These are phyloP conservation scores for Trichacis sp. DNA, from an alignment of 2,888 invertebrate genomes.

Conservation along the genomic window DNA sequence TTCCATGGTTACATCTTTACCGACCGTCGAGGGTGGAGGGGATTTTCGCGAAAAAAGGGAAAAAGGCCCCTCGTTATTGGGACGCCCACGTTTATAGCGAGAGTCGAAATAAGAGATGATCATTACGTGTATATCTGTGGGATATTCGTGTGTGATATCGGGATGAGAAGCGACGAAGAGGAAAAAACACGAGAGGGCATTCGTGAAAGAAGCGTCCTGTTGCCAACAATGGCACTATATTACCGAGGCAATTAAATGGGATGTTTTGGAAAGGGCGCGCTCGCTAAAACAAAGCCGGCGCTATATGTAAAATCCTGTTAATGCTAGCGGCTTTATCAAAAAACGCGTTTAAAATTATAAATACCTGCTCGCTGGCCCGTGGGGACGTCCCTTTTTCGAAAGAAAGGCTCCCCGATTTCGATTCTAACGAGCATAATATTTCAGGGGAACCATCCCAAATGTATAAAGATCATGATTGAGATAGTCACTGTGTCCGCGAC, in stretches of 20 bases:
- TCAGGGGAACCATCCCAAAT: slow-evolving; percentile 51
- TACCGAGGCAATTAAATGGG: slow-evolving; percentile 55
- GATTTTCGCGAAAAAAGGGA: no score
- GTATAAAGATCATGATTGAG: slow-evolving; percentile 56
- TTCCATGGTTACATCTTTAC: no score
- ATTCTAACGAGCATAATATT: slow-evolving; percentile 66
- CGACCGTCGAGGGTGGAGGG: no score
- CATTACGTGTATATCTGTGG: no score
- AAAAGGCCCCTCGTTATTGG: slow-evolving; percentile 27
- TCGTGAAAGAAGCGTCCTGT: slow-evolving; percentile 46
- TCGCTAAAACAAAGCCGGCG: slow-evolving; percentile 51
- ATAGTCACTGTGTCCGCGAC: no score
- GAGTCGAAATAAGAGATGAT: no score
- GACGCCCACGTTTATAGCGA: slow-evolving; percentile 26
- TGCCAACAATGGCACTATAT: slow-evolving; percentile 53
- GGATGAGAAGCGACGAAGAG: slow-evolving; percentile 14
- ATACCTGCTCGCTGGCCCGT: slow-evolving; percentile 46
- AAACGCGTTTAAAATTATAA: slow-evolving; percentile 56
- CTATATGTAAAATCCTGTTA: slow-evolving; percentile 59
- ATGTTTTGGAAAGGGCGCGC: slow-evolving; percentile 49
- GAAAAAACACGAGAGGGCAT: slow-evolving; percentile 40
- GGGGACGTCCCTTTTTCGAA: slow-evolving; percentile 38
- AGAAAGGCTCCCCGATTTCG: slow-evolving; percentile 61
- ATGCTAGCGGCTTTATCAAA: slow-evolving; percentile 51
- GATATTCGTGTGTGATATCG: slow-evolving; percentile 33